Percentiles rank a stretch among this genome's conserved stretches.
These are phyloP conservation scores for Linepithema humile DNA, from an alignment of 1,140 invertebrate species.

Conservation along the genomic window DNA sequence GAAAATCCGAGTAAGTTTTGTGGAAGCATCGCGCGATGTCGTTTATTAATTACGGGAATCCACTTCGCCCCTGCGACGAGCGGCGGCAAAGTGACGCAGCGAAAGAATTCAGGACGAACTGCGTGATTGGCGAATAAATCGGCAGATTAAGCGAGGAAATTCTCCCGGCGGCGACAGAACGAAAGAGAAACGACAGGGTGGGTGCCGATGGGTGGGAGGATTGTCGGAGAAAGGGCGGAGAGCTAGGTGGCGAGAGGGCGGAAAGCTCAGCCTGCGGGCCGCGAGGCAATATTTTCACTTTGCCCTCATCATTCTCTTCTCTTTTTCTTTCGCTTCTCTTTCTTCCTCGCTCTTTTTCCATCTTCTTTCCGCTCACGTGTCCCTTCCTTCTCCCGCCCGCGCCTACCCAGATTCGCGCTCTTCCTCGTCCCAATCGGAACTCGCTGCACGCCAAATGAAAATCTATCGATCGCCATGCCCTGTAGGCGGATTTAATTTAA, in stretches of 20 bases:
- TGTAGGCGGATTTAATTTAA: constrained; percentile 76
- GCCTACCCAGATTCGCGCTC: constrained; percentile 19
- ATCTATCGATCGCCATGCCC: constrained; percentile 72
- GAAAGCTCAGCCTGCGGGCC: constrained; percentile 54
- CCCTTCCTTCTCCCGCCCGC: background rate
- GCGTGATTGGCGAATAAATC: constrained; percentile 71
- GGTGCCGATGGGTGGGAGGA: constrained; percentile 16
- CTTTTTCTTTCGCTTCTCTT: constrained; percentile 62
- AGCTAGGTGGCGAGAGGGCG: constrained; percentile 28
- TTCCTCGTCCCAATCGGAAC: constrained; percentile 57
- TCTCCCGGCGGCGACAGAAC: constrained; percentile 47
- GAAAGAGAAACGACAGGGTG: constrained; percentile 36
- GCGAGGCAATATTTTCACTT: constrained; percentile 74
- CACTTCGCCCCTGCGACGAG: background rate
- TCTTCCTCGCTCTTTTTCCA: constrained; percentile 34
- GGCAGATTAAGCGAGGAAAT: constrained; percentile 71
- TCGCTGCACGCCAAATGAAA: constrained; percentile 71
- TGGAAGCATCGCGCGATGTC: background rate
- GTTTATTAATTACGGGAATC: constrained; percentile 60
- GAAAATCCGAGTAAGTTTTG: background rate
- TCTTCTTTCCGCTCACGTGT: background rate
- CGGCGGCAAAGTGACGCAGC: constrained; percentile 30
- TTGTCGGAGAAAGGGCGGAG: constrained; percentile 8
- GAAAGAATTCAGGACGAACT: constrained; percentile 56
- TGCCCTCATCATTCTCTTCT: constrained; percentile 63